Evolutionary conservation across 1,140 invertebrate species (phyloP).

Genomic region (Anthonomus grandis): DNA sequence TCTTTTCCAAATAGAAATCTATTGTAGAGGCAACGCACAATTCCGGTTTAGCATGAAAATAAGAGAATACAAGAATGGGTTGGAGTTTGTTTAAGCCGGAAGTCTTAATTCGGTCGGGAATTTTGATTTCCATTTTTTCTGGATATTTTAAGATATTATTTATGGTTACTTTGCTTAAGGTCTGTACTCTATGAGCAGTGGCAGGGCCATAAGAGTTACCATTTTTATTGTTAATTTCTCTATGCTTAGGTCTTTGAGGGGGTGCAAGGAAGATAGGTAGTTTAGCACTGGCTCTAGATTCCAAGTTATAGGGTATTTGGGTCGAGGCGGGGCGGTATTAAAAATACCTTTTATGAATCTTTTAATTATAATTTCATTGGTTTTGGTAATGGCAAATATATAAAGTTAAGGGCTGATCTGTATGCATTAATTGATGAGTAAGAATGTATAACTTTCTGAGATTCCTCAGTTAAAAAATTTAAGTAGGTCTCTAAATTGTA

Average conservation of each 20-base stretch:
- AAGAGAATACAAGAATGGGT: conserved; percentile 5
- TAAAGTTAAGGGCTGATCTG: not conserved
- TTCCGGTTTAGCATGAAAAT: conserved; percentile 11
- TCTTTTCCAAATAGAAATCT: conserved; percentile 4
- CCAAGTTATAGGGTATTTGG: conserved; percentile 6
- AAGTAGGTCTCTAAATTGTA: not conserved
- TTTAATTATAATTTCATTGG: conserved; percentile 2
- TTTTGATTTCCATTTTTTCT: conserved; percentile 7
- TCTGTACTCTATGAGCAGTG: conserved; percentile 7
- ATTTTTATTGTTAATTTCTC: conserved; percentile 4
- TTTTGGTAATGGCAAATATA: not conserved
- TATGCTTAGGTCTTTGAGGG: not conserved
- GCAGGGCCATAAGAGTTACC: conserved; percentile 1
- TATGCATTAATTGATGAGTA: conserved; percentile 6
- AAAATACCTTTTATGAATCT: conserved; percentile 2
- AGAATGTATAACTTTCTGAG: not conserved
- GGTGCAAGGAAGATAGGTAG: conserved; percentile 1
- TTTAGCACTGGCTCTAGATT: not conserved
- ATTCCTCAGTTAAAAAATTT: conserved; percentile 1
- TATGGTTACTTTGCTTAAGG: conserved; percentile 1
- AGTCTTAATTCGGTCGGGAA: conserved; percentile 7
- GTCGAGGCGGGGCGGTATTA: not conserved
- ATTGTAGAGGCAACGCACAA: conserved; percentile 6
- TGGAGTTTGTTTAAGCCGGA: conserved; percentile 5
- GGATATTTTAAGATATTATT: conserved; percentile 1